phyloP scores from a whole-genome alignment of 2,888 invertebrate species.

The Atherix ibis region DNA sequence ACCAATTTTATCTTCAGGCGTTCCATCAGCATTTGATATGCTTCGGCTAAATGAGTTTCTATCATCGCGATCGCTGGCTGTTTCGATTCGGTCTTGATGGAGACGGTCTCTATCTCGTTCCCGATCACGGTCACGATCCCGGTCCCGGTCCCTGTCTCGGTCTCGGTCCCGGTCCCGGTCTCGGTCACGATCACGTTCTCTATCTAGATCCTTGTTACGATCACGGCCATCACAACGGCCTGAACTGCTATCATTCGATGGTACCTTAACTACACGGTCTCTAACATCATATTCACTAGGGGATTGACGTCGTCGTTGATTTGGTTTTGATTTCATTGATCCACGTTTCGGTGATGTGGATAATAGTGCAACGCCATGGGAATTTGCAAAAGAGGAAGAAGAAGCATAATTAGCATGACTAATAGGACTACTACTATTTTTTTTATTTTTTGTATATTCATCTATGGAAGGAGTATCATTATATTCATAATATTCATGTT shows the following conservation, averaged over 20 bases:
- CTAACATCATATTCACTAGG: constrained; percentile 43
- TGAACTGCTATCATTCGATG: constrained; percentile 15
- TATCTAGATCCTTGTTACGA: constrained; percentile 7
- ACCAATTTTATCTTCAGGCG: constrained; percentile 73
- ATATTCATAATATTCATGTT: constrained; percentile 39
- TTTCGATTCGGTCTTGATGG: constrained; percentile 25
- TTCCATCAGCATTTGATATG: constrained; percentile 65
- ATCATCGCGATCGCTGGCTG: constrained; percentile 23
- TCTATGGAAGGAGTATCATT: constrained; percentile 14
- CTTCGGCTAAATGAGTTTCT: constrained; percentile 52
- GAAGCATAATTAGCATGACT: constrained; percentile 42
- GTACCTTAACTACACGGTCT: constrained; percentile 18
- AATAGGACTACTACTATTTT: constrained; percentile 34
- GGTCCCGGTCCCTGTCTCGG: constrained; percentile 9
- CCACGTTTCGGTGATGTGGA: constrained; percentile 25
- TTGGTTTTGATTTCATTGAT: constrained; percentile 24
- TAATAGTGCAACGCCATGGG: constrained; percentile 26
- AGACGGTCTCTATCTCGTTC: constrained; percentile 19
- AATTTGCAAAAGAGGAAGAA: constrained; percentile 42
- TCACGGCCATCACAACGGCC: constrained; percentile 15
- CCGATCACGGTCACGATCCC: constrained; percentile 13
- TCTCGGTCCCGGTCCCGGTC: constrained; percentile 14
- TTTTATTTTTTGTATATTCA: not conserved
- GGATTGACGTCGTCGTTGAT: constrained; percentile 11
- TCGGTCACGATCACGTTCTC: constrained; percentile 13